A percentile compares a stretch with the other conserved stretches of the same genome.
Evolutionary conservation across 1,140 invertebrate genomes (phyloP).

Genomic region (Hyles euphorbiae): DNA sequence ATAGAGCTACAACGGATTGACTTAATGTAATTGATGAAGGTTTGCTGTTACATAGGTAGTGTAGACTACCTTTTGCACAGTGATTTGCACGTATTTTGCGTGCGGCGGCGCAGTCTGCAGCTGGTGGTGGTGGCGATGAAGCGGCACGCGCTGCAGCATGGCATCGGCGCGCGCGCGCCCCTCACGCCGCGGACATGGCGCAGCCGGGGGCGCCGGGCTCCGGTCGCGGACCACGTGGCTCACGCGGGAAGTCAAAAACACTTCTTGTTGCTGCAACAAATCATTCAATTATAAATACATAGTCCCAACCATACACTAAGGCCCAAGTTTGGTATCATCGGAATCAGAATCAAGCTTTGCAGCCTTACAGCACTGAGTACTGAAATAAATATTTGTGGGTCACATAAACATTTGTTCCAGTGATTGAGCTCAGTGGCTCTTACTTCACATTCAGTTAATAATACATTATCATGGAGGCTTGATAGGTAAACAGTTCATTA

Average conservation of each 20-base stretch:
- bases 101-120: constrained; percentile 69
- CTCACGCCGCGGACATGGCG: constrained; percentile 70
- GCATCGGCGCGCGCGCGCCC: constrained; percentile 64
- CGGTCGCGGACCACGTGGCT: constrained; percentile 55
- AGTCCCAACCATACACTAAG: too few relatives aligned
- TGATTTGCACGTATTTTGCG: constrained; percentile 78
- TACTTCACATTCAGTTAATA: too few relatives aligned
- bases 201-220: constrained; percentile 7
- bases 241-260: constrained; percentile 58
- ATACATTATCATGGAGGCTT: too few relatives aligned
- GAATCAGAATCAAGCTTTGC: too few relatives aligned
- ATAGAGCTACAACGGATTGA: too few relatives aligned
- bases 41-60: neutral
- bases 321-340: too few relatives aligned
- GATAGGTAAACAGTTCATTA: too few relatives aligned
- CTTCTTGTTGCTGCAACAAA: constrained; percentile 52
- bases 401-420: too few relatives aligned
- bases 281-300: neutral
- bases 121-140: constrained; percentile 39
- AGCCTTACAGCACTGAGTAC: too few relatives aligned
- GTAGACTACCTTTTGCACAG: constrained; percentile 71
- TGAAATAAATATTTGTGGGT: too few relatives aligned
- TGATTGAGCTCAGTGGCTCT: too few relatives aligned
- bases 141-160: constrained; percentile 71
- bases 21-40: neutral